Conservation (phyloP, 2,888 invertebrate species). For the Epirrhoe tristata region DNA sequence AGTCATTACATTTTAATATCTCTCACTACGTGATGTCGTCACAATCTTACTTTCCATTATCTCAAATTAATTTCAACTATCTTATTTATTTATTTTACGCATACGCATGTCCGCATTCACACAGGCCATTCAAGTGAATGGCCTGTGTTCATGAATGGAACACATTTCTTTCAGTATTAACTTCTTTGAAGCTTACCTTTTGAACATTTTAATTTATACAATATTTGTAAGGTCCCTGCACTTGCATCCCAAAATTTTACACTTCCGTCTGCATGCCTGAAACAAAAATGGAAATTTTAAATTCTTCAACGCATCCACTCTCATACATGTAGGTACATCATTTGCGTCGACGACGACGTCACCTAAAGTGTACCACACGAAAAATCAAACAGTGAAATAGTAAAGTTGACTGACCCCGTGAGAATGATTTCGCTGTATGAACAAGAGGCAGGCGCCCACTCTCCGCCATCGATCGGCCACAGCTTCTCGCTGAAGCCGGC, state of each 20-base stretch:
- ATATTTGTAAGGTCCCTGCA: constrained; percentile 96
- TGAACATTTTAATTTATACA: constrained; percentile 99
- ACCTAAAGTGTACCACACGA: neutral
- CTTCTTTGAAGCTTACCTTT: constrained; percentile 82
- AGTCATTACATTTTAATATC: no score
- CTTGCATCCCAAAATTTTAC: constrained; percentile 99
- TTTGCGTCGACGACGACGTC: no score
- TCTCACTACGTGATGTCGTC: no score
- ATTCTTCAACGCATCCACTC: neutral
- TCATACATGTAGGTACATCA: neutral
- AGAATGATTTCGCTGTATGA: constrained; percentile 99
- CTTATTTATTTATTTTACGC: no score
- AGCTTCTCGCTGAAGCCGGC: constrained; percentile 95
- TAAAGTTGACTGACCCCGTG: constrained; percentile 90
- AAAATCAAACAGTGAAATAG: neutral
- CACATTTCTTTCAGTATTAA: neutral
- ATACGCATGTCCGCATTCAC: no score
- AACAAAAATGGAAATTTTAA: constrained; percentile 38
- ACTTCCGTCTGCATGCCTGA: constrained; percentile 98
- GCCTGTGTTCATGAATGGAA: no score
- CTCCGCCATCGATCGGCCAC: constrained; percentile 99
- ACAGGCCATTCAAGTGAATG: no score
- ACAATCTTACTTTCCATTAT: no score
- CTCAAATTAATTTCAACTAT: no score
- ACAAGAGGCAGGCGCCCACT: constrained; percentile 97